phyloP scores from a whole-genome alignment of 2,888 invertebrate genomes.

The Cryptocheilus praepositus region DNA sequence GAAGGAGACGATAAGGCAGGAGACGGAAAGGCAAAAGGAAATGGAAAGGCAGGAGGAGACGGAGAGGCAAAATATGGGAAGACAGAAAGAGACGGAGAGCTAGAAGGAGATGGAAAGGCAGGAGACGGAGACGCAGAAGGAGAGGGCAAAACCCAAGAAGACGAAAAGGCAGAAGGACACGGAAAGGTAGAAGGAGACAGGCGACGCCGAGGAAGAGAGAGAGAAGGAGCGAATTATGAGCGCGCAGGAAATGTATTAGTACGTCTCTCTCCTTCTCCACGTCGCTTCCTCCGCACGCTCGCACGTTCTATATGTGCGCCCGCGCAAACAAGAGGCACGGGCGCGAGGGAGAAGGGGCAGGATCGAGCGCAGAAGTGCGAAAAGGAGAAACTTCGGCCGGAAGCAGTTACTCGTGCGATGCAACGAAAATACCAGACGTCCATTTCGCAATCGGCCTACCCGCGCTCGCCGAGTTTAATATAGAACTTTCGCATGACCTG shows the following conservation, averaged over 20 bases:
- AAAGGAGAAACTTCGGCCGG: slow-evolving; percentile 63
- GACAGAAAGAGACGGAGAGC: slow-evolving; percentile 16
- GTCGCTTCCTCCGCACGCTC: background rate
- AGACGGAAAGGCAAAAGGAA: background rate
- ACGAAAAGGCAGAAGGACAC: slow-evolving; percentile 18
- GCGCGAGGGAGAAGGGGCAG: slow-evolving; percentile 34
- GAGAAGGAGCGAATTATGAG: slow-evolving; percentile 5
- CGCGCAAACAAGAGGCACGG: background rate
- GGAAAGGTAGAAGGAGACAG: slow-evolving; percentile 17
- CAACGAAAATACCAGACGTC: slow-evolving; percentile 71
- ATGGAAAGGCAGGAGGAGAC: slow-evolving; percentile 34
- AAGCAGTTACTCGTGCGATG: slow-evolving; percentile 72
- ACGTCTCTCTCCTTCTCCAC: too few relatives aligned
- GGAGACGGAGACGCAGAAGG: slow-evolving; percentile 37
- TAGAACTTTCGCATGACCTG: slow-evolving; percentile 64
- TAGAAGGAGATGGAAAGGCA: slow-evolving; percentile 23
- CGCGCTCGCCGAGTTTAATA: slow-evolving; percentile 70
- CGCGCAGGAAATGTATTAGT: too few relatives aligned
- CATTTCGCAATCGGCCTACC: slow-evolving; percentile 71
- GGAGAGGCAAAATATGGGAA: slow-evolving; percentile 25
- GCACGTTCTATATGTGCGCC: slow-evolving; percentile 5
- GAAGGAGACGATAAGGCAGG: slow-evolving; percentile 31
- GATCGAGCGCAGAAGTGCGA: slow-evolving; percentile 27
- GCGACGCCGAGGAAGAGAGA: slow-evolving; percentile 19
- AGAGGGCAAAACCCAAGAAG: too few relatives aligned